These are phyloP conservation scores for Armadillidium nasatum DNA, from an alignment of 1,140 invertebrate genomes.

Conservation along the genomic window DNA sequence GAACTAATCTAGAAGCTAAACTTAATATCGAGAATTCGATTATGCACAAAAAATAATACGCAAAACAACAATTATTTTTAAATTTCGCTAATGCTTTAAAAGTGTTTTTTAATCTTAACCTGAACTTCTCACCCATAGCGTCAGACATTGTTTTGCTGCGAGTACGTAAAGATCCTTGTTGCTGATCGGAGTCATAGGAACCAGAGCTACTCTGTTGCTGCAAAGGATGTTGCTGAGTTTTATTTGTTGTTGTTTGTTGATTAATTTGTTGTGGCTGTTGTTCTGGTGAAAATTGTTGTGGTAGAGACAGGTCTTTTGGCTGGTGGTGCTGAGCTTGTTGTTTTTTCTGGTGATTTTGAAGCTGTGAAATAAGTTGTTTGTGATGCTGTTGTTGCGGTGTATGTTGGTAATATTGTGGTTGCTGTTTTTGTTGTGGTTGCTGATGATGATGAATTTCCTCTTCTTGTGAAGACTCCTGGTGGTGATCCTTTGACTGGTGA, in stretches of 20 bases:
- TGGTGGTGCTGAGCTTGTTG: not conserved
- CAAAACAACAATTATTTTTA: slow-evolving; percentile 24
- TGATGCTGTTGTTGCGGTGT: not conserved
- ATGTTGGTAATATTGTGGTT: not conserved
- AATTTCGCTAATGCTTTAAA: slow-evolving; percentile 31
- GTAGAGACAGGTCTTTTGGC: not conserved
- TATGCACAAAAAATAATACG: not conserved
- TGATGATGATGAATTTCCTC: not conserved
- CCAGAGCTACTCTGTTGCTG: slow-evolving; percentile 45
- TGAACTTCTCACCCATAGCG: slow-evolving; percentile 57
- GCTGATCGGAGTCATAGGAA: not conserved
- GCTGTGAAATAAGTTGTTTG: not conserved
- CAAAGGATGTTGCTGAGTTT: slow-evolving; percentile 33
- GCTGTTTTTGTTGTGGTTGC: slow-evolving; percentile 1
- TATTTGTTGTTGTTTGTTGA: not conserved
- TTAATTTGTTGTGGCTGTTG: not conserved
- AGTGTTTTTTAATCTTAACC: slow-evolving; percentile 32
- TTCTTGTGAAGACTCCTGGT: not conserved
- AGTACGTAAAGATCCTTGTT: slow-evolving; percentile 60
- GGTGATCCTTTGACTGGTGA: not conserved
- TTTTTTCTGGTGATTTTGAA: slow-evolving; percentile 1
- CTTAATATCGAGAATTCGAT: slow-evolving; percentile 3
- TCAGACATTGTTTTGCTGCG: slow-evolving; percentile 87
- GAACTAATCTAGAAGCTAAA: too few relatives aligned
- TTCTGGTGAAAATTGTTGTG: not conserved